Conservation (phyloP, 2,113 vertebrate genomes). For the Leucopsar rothschildi region DNA sequence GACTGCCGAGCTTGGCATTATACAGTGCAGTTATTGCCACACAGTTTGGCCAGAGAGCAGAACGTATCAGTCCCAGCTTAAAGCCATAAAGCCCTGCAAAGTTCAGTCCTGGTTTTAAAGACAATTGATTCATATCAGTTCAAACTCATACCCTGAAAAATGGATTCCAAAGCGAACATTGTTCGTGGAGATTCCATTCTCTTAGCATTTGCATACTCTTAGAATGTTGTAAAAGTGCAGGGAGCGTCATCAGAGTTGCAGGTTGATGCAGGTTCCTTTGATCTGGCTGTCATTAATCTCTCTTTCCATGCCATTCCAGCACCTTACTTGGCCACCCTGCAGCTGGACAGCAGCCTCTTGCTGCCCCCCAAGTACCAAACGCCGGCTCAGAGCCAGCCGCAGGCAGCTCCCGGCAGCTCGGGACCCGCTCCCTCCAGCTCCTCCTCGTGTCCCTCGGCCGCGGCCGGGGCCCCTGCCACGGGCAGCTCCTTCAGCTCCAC, state of each 20-base stretch:
- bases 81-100: neutral
- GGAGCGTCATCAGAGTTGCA: neutral
- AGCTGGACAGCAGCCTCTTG: constrained; percentile 89
- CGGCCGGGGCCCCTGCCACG: constrained; percentile 32
- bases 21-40: neutral
- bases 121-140: neutral
- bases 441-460: constrained; percentile 22
- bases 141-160: neutral
- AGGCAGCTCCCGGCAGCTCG: constrained; percentile 53
- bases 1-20: neutral
- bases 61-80: neutral
- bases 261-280: neutral
- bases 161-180: neutral
- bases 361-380: constrained; percentile 84
- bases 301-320: constrained; percentile 68
- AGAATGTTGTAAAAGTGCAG: neutral
- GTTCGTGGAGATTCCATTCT: neutral
- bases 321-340: constrained; percentile 88
- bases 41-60: neutral
- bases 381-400: constrained; percentile 65
- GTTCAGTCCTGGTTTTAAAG: neutral
- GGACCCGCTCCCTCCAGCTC: constrained; percentile 53
- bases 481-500: constrained; percentile 71
- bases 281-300: neutral
- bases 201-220: neutral